phyloP scores from a whole-genome alignment of 2,888 invertebrate species.

The Orthosia incerta region DNA sequence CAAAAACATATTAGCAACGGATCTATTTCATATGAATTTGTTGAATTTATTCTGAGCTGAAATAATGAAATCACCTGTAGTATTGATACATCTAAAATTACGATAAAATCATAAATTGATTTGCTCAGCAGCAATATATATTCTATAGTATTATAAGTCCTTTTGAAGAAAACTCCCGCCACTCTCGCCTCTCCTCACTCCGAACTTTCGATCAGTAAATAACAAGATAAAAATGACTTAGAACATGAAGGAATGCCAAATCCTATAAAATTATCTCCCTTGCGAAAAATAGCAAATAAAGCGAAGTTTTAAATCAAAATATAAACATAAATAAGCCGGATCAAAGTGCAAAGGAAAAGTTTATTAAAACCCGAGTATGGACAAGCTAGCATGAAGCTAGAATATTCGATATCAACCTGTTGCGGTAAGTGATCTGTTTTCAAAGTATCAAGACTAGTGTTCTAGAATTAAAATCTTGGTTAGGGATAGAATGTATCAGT shows the following conservation, averaged over 20 bases:
- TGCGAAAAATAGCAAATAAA: not conserved
- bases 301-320: not conserved
- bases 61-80: too few species aligned
- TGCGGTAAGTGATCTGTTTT: constrained; percentile 30
- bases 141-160: too few species aligned
- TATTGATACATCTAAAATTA: too few species aligned
- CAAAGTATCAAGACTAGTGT: constrained; percentile 15
- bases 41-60: too few species aligned
- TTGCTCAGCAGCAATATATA: too few species aligned
- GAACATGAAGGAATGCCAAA: not conserved
- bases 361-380: not conserved
- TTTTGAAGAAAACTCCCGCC: too few species aligned
- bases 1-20: too few species aligned
- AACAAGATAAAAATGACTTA: not conserved
- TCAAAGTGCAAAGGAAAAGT: not conserved
- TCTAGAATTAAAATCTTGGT: constrained; percentile 5
- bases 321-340: not conserved
- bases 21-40: too few species aligned
- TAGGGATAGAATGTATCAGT: not conserved
- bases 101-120: too few species aligned
- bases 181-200: too few species aligned
- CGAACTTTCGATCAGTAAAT: not conserved
- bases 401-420: constrained; percentile 27
- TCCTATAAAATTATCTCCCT: not conserved
- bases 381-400: not conserved